phyloP scores from a whole-genome alignment of 2,888 invertebrate genomes.

The Ormyrus rosae region DNA sequence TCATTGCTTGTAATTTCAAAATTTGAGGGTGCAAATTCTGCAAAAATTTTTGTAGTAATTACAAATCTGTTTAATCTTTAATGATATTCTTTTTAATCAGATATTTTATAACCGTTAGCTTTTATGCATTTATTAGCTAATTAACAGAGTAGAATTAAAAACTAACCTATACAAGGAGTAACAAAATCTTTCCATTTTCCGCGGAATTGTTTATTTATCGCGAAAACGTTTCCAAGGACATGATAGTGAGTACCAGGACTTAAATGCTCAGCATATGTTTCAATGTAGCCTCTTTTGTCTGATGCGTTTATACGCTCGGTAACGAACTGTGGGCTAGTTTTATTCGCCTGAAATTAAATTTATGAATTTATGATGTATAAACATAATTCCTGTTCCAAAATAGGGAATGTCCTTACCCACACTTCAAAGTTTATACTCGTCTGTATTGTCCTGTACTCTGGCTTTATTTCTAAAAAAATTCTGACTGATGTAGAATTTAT shows the following conservation, averaged over 20 bases:
- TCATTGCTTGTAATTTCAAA: conserved; percentile 50
- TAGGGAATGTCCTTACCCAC: conserved; percentile 50
- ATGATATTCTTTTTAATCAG: too few species aligned
- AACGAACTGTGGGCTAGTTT: background rate
- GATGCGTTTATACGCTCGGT: conserved; percentile 9
- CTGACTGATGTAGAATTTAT: conserved; percentile 53
- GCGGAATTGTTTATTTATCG: background rate
- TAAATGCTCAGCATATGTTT: conserved; percentile 39
- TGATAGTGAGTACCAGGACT: conserved; percentile 57
- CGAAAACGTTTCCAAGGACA: background rate
- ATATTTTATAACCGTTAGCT: too few species aligned
- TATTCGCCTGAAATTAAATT: conserved; percentile 33
- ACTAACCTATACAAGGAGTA: conserved; percentile 59
- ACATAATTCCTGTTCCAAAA: too few species aligned
- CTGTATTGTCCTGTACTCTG: conserved; percentile 53
- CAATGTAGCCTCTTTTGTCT: conserved; percentile 35
- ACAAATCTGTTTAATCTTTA: too few species aligned
- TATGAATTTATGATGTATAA: background rate
- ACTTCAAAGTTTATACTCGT: conserved; percentile 51
- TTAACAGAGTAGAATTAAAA: conserved; percentile 4
- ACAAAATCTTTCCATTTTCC: conserved; percentile 50
- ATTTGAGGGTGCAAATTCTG: conserved; percentile 23
- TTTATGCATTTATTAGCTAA: background rate
- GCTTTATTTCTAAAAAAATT: conserved; percentile 33
- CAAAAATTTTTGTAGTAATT: background rate